phyloP scores from a whole-genome alignment of 2,888 invertebrate species.

The Microctonus aethiopoides region DNA sequence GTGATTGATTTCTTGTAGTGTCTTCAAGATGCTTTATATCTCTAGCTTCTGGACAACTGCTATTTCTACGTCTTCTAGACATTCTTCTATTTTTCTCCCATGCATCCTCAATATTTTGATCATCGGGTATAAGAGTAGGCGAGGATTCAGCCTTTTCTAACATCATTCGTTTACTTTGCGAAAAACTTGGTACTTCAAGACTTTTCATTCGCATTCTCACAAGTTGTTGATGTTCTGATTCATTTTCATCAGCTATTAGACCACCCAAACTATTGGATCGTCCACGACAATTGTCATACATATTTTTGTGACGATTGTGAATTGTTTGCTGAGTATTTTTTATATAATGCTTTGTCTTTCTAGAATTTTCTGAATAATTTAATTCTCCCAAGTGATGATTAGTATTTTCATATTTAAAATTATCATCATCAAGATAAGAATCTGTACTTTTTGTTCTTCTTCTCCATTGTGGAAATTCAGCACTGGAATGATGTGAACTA shows the following conservation, averaged over 20 bases:
- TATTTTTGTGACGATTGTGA: constrained; percentile 25
- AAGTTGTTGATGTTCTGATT: constrained; percentile 42
- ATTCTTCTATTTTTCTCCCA: constrained; percentile 44
- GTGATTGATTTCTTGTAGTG: constrained; percentile 28
- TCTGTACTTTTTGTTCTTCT: constrained; percentile 57
- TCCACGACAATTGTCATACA: constrained; percentile 23
- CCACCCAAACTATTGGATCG: constrained; percentile 28
- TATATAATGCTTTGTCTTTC: background rate
- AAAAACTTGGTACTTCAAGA: constrained; percentile 44
- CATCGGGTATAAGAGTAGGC: constrained; percentile 56
- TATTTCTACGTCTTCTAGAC: constrained; percentile 56
- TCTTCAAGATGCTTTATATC: constrained; percentile 37
- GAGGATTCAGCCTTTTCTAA: constrained; percentile 60
- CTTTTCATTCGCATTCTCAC: constrained; percentile 38
- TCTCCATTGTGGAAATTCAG: constrained; percentile 36
- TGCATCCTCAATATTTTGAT: constrained; percentile 47
- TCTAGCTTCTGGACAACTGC: constrained; percentile 55
- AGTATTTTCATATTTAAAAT: constrained; percentile 40
- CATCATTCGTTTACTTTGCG: constrained; percentile 51
- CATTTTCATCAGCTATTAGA: constrained; percentile 41
- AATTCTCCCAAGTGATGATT: constrained; percentile 42
- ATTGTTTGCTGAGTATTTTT: constrained; percentile 25
- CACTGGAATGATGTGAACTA: constrained; percentile 12
- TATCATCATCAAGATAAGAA: constrained; percentile 54
- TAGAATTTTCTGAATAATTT: constrained; percentile 33